Evolutionary conservation across 2,797 vertebrate genomes (phyloP).

Genomic region (Enteromius trimaculatus): DNA sequence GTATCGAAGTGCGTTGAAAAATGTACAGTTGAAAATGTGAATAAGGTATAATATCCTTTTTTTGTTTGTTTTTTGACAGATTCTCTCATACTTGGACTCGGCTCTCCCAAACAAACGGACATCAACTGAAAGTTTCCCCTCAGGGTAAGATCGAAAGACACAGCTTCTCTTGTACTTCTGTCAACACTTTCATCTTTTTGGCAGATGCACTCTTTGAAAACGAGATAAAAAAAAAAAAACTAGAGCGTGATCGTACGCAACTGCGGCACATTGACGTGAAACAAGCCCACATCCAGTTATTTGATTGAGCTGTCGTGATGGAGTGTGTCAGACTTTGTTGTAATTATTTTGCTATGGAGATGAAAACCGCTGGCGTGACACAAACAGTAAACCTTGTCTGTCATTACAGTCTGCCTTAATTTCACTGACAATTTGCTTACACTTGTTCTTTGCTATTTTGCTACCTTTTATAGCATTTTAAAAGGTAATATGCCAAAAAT

Average conservation of each 20-base stretch:
- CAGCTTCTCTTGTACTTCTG: conserved; percentile 56
- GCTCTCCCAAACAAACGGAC: conserved; percentile 65
- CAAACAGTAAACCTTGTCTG: conserved; percentile 5
- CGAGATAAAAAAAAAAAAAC: conserved; percentile 24
- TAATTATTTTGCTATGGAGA: conserved; percentile 37
- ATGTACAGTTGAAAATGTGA: not conserved
- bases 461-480: not conserved
- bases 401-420: not conserved
- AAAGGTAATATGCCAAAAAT: not conserved
- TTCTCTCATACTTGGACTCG: conserved; percentile 68
- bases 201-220: conserved; percentile 37
- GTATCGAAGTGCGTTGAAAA: conserved; percentile 7
- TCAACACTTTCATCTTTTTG: conserved; percentile 45
- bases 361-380: conserved; percentile 20
- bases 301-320: conserved; percentile 33
- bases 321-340: conserved; percentile 33
- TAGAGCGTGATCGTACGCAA: not conserved
- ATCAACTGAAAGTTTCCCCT: conserved; percentile 69
- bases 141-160: conserved; percentile 72
- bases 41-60: conserved; percentile 44
- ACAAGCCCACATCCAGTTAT: conserved; percentile 28
- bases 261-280: conserved; percentile 19
- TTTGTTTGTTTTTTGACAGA: conserved; percentile 64
- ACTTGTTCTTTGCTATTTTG: not conserved
- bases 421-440: not conserved